Evolutionary conservation across 2,888 invertebrate genomes (phyloP).

Genomic region (Meganola albula): DNA sequence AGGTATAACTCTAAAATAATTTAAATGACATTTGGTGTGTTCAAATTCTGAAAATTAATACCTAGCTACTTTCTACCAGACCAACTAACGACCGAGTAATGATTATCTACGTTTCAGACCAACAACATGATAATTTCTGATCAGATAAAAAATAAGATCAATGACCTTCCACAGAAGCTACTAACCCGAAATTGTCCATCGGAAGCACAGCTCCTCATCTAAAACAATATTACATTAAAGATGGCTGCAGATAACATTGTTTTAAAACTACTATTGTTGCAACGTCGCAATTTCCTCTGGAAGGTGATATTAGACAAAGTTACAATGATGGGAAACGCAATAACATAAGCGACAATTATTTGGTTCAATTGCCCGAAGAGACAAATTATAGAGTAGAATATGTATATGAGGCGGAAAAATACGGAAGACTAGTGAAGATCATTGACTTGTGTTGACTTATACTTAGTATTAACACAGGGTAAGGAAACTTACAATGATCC

Average conservation of each 20-base stretch:
- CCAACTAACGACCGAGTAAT: no score
- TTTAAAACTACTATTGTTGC: conserved; percentile 23
- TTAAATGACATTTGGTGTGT: no score
- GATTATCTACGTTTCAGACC: no score
- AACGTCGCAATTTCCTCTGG: conserved; percentile 29
- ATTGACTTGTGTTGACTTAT: no score
- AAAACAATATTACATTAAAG: conserved; percentile 30
- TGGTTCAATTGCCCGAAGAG: conserved; percentile 39
- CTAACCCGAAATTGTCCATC: conserved; percentile 21
- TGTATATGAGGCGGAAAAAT: conserved; percentile 24
- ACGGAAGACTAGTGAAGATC: background rate
- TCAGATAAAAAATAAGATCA: no score
- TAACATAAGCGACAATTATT: conserved; percentile 41
- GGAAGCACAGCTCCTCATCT: conserved; percentile 20
- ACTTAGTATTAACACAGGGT: no score
- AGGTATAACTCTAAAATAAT: no score
- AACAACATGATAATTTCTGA: no score
- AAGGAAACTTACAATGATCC: no score
- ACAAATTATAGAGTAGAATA: conserved; percentile 25
- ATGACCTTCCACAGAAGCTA: background rate
- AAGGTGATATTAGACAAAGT: conserved; percentile 32
- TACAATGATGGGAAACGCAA: conserved; percentile 43
- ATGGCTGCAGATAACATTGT: conserved; percentile 29
- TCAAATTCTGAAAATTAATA: background rate
- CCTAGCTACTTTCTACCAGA: no score